Conservation (phyloP, 1,140 invertebrate species). For the Heliconius himera region DNA sequence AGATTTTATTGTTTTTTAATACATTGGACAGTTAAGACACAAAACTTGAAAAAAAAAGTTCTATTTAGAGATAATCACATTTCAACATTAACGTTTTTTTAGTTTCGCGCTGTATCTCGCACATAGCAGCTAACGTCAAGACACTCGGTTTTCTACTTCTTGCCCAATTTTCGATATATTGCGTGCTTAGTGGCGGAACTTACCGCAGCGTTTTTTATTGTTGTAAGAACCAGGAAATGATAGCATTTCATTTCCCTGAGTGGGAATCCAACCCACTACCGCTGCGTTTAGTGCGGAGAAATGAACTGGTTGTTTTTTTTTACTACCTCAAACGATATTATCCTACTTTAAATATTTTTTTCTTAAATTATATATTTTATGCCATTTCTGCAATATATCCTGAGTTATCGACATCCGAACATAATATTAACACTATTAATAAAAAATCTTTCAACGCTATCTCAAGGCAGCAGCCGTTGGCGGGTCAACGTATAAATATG, state of each 20-base stretch:
- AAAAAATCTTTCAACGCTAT: slow-evolving; percentile 34
- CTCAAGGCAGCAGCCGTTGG: slow-evolving; percentile 28
- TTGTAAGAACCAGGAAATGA: too few relatives aligned
- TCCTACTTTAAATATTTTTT: background rate
- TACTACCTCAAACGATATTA: too few relatives aligned
- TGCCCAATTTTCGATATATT: background rate
- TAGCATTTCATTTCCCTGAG: too few relatives aligned
- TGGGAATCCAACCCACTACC: too few relatives aligned
- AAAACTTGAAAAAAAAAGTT: too few relatives aligned
- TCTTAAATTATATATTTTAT: background rate
- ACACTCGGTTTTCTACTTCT: background rate
- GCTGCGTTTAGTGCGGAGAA: too few relatives aligned
- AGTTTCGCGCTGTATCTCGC: background rate
- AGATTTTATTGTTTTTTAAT: background rate
- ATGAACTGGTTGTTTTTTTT: too few relatives aligned
- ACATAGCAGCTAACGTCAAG: background rate
- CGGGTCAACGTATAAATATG: slow-evolving; percentile 35
- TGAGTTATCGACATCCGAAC: slow-evolving; percentile 16
- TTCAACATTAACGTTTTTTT: too few relatives aligned
- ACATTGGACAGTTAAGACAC: too few relatives aligned
- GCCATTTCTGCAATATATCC: background rate
- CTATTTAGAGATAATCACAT: too few relatives aligned
- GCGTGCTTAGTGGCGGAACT: too few relatives aligned
- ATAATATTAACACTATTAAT: slow-evolving; percentile 30
- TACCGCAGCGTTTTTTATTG: too few relatives aligned